These are phyloP conservation scores for Drosophila suboccidentalis DNA, from an alignment of 2,888 invertebrate genomes.

Conservation along the genomic window DNA sequence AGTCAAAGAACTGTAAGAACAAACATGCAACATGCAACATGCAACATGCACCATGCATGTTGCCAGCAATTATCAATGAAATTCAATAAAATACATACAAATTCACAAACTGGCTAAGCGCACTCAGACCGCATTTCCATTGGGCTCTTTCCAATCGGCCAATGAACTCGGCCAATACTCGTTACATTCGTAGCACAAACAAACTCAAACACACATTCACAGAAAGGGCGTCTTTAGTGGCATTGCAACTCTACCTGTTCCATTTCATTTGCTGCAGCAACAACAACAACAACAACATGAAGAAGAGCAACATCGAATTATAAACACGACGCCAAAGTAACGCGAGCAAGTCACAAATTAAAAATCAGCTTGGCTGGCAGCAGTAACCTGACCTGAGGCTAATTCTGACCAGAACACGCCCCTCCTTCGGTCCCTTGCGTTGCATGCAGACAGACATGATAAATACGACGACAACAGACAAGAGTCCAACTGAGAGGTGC, in stretches of 20 bases:
- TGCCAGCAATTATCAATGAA: conserved; percentile 75
- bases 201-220: background rate
- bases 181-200: conserved; percentile 2
- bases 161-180: conserved; percentile 39
- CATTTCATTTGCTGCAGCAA: conserved; percentile 44
- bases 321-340: conserved; percentile 20
- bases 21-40: conserved; percentile 22
- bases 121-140: conserved; percentile 36
- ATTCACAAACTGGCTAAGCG: conserved; percentile 17
- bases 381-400: conserved; percentile 70
- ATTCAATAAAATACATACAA: conserved; percentile 49
- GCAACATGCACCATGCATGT: conserved; percentile 57
- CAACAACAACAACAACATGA: conserved; percentile 13
- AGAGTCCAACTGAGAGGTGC: conserved; percentile 28
- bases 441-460: conserved; percentile 66
- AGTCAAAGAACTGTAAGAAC: conserved; percentile 11
- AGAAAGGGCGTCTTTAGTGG: conserved; percentile 30
- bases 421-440: conserved; percentile 11
- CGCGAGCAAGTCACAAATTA: conserved; percentile 50
- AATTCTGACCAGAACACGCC: conserved; percentile 48
- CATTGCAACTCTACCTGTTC: conserved; percentile 50
- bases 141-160: conserved; percentile 19
- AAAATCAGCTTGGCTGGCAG: conserved; percentile 42
- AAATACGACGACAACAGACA: conserved; percentile 73
- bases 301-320: conserved; percentile 20